phyloP scores from a whole-genome alignment of 1,140 invertebrate species.

The Latrodectus geometricus region DNA sequence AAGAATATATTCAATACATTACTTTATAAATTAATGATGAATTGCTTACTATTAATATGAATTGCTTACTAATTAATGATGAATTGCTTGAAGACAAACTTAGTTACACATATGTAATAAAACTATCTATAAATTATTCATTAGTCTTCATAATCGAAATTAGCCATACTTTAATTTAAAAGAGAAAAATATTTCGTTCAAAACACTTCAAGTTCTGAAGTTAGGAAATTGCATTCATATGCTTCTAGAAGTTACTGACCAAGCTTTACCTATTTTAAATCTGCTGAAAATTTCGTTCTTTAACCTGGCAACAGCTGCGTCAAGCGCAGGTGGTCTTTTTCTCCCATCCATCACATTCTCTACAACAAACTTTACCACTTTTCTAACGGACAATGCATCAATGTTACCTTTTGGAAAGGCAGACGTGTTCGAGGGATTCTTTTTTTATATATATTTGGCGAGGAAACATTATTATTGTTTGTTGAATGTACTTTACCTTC shows the following conservation, averaged over 20 bases:
- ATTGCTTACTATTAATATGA: no score
- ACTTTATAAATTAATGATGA: no score
- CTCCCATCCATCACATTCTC: constrained; percentile 41
- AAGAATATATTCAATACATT: no score
- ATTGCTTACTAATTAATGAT: no score
- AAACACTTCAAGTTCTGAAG: no score
- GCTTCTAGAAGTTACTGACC: neutral
- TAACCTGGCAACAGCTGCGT: constrained; percentile 46
- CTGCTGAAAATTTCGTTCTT: constrained; percentile 18
- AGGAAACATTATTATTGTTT: neutral
- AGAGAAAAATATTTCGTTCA: no score
- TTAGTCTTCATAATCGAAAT: no score
- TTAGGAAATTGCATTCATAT: neutral
- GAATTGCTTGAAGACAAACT: no score
- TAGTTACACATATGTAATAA: no score
- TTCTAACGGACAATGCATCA: constrained; percentile 56
- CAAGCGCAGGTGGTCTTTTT: constrained; percentile 55
- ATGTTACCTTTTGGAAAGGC: constrained; percentile 41
- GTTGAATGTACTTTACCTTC: neutral
- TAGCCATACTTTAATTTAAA: no score
- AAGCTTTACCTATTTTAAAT: constrained; percentile 17
- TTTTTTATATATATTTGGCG: neutral
- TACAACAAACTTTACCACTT: constrained; percentile 53
- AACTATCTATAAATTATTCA: no score
- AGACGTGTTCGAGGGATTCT: constrained; percentile 1